Base-by-base conservation (phyloP, 2,797 vertebrate species). In the Molossus molossus region DNA sequence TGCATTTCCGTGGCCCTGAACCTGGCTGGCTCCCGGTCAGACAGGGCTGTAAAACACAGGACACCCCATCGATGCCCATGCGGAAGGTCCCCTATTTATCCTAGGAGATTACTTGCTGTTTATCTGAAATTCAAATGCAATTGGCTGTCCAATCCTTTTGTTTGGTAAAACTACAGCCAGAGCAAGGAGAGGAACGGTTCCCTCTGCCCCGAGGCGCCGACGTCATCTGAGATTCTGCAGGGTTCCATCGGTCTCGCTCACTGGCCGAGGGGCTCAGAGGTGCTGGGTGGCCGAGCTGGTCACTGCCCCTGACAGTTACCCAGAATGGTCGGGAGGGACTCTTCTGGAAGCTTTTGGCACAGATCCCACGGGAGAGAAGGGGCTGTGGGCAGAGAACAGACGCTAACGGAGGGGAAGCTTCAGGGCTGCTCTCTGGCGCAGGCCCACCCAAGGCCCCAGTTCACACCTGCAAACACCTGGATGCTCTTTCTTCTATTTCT, bases 171-270 rank as follows among this genome's bases (percentile, higher is more conserved):
- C 25, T 20, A 1, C 37, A 2, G 5, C 77, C 53, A 21, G 81
- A 96, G 94, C 18, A 20, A 97, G 73, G 64, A 75, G 72, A 92
- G 84, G 50, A 91, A 62, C 70, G 76, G 45, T 72, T 85, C 83
- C n/a, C 80, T 94, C 69, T 89, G 40, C 83, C 95, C 79, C 87
- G 60, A 81, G 93, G 40, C 93, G 75, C 79, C 76, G 48, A 94
- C 83, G 83, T 94, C 93, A 90, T 87, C 69, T 1, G 75, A 90
- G 11, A 77, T 90, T 94, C 94, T 94, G 84, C 77, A 82, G 85
- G 83, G 55, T 94, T 94, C 70, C 65, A 10, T 0, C 0, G 6
- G 80, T 67, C 64, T 88, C 73, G 37, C 45, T 89, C 48, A 11
- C 60, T 72, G 13, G 9, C 37, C 48, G 1, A 12, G 12, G 9